Conservation (phyloP, 2,888 invertebrate genomes). For the Dorcus parallelipipedus region DNA sequence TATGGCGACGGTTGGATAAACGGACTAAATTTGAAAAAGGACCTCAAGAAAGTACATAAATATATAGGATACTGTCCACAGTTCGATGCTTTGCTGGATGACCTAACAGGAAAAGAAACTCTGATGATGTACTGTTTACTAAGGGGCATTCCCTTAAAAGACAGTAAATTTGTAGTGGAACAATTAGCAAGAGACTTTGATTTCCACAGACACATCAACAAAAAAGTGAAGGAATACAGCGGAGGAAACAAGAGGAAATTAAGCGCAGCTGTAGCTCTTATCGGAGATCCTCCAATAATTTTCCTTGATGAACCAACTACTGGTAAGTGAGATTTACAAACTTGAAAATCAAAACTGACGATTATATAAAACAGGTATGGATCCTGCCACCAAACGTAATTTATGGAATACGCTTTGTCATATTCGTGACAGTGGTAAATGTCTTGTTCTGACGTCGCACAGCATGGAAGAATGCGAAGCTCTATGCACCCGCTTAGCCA, state of each 20-base stretch:
- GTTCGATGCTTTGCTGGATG: constrained; percentile 55
- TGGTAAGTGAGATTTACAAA: constrained; percentile 40
- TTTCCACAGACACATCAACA: constrained; percentile 48
- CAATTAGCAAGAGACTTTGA: constrained; percentile 48
- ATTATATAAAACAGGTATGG: constrained; percentile 58
- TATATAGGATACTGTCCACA: constrained; percentile 58
- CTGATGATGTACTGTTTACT: constrained; percentile 53
- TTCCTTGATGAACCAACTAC: constrained; percentile 56
- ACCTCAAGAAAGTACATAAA: constrained; percentile 59
- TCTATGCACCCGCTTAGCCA: constrained; percentile 73
- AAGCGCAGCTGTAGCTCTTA: constrained; percentile 54
- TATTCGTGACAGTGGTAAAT: constrained; percentile 67
- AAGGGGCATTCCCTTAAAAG: constrained; percentile 45
- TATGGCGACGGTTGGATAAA: constrained; percentile 67
- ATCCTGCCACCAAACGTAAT: constrained; percentile 74
- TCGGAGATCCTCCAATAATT: constrained; percentile 55
- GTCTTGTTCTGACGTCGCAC: constrained; percentile 79
- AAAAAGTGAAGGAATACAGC: constrained; percentile 48
- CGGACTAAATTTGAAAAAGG: constrained; percentile 44
- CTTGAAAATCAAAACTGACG: not conserved
- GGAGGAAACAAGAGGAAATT: constrained; percentile 58
- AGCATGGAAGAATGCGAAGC: constrained; percentile 89
- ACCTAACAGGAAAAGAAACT: constrained; percentile 55
- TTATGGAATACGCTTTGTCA: constrained; percentile 74
- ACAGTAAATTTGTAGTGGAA: constrained; percentile 38